These are phyloP conservation scores for Tachypleus tridentatus DNA, from an alignment of 1,140 invertebrate genomes.

Conservation along the genomic window DNA sequence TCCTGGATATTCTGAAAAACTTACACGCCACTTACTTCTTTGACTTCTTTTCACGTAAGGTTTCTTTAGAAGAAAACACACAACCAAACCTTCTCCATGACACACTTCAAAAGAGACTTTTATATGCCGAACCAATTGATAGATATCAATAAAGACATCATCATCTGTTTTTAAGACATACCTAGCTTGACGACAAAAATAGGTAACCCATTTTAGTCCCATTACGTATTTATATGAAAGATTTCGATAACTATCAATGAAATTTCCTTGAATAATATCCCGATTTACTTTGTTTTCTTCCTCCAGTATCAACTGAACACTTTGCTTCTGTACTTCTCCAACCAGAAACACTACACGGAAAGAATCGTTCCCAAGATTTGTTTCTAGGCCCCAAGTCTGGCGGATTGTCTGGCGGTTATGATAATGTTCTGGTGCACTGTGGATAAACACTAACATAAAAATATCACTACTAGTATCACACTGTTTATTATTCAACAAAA, in stretches of 20 bases:
- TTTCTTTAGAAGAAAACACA: conserved; percentile 21
- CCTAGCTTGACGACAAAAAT: conserved; percentile 47
- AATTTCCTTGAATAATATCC: conserved; percentile 62
- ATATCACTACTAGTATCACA: conserved; percentile 1
- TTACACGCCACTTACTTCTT: conserved; percentile 35
- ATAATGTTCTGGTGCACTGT: conserved; percentile 34
- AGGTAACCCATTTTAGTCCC: conserved; percentile 61
- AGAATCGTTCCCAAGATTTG: conserved; percentile 15
- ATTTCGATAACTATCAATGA: conserved; percentile 66
- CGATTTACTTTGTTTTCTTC: conserved; percentile 24
- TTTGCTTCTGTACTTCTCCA: conserved; percentile 10
- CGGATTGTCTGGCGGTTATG: conserved; percentile 37
- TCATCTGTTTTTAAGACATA: conserved; percentile 79
- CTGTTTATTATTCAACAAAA: conserved; percentile 9
- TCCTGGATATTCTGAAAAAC: conserved; percentile 30
- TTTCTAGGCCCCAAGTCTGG: conserved; percentile 26
- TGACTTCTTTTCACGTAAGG: conserved; percentile 24
- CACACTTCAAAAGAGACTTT: background rate
- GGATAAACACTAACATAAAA: background rate
- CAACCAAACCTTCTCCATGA: conserved; percentile 19
- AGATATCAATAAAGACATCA: conserved; percentile 59
- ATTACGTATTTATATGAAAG: conserved; percentile 77
- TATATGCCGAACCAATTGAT: no score
- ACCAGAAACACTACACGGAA: conserved; percentile 29
- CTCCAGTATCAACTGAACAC: conserved; percentile 10